phyloP scores from a whole-genome alignment of 2,113 vertebrate genomes.

The Trichechus manatus region DNA sequence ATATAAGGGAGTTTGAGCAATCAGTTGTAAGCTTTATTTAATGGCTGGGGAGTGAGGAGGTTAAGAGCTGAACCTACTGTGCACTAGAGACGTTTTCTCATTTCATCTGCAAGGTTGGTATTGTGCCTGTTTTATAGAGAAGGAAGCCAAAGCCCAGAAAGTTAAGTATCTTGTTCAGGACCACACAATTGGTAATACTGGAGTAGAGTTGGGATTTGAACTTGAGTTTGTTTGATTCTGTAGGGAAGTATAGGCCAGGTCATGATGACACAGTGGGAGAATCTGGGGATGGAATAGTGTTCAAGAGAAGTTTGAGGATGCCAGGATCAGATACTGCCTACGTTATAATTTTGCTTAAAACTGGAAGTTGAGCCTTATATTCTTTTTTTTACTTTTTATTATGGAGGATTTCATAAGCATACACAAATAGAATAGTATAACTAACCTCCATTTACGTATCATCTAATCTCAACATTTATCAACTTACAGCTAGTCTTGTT shows the following conservation, averaged over 20 bases:
- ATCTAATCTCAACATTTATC: not conserved
- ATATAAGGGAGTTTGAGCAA: not conserved
- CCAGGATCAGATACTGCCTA: not conserved
- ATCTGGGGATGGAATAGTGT: not conserved
- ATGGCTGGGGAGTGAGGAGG: not conserved
- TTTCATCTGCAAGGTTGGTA: not conserved
- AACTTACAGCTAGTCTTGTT: not conserved
- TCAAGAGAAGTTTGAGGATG: not conserved
- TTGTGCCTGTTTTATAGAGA: too few relatives aligned
- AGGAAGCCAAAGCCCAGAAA: not conserved
- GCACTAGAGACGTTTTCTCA: not conserved
- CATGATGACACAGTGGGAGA: not conserved
- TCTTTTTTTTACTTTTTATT: not conserved
- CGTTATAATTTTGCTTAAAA: not conserved
- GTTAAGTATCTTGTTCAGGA: not conserved
- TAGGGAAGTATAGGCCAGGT: not conserved
- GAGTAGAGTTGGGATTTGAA: not conserved
- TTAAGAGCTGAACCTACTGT: not conserved
- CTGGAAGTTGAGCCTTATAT: not conserved
- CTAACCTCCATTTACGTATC: not conserved
- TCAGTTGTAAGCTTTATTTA: not conserved
- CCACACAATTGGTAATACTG: not conserved
- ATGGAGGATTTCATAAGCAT: not conserved
- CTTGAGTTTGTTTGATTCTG: not conserved
- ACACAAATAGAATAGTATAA: not conserved